Evolutionary conservation across 2,113 vertebrate species (phyloP), one percentile per base, ranked within the genome.

Genomic region (Galeopterus variegatus): DNA sequence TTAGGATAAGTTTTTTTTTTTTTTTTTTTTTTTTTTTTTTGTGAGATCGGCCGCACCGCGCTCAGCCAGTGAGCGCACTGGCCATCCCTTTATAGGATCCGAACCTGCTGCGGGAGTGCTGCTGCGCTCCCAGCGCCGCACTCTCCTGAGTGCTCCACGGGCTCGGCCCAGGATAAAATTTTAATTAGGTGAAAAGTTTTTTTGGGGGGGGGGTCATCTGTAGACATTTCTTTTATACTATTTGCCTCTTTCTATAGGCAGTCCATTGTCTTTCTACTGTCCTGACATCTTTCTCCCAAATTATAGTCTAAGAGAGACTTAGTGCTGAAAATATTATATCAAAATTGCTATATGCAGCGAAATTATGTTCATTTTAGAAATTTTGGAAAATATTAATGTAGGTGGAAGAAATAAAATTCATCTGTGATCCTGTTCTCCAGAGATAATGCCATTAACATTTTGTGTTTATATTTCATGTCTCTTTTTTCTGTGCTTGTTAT

Each of bases 121-220:
- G n/a, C n/a, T n/a, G n/a, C n/a, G n/a, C n/a, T n/a, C n/a, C n/a
- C n/a, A n/a, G n/a, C n/a, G n/a, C n/a, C n/a, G n/a, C n/a, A n/a
- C n/a, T n/a, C n/a, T n/a, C n/a, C n/a, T n/a, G n/a, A n/a, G n/a
- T n/a, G n/a, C n/a, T n/a, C n/a, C n/a, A n/a, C n/a, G n/a, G n/a
- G n/a, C n/a, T n/a, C n/a, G n/a, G n/a, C n/a, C n/a, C n/a, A 21
- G 28, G 48, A 90, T 62, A 87, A 90, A 76, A 45, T 67, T 96
- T 94, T 92, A 75, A 67, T 72, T 89, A 85, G 10, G 54, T 73
- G 73, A 86, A 77, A 93, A 92, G 4, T 83, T 94, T 91, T 41
- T 41, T 41, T 41, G 41, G 41, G 41, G 41, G 41, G 41, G 41
- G 41, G 41, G 28, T 75, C 26, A 36, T 76, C 21, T 90, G 84